Conservation (phyloP, 2,797 vertebrate species). For the Benthosema pterotum region DNA sequence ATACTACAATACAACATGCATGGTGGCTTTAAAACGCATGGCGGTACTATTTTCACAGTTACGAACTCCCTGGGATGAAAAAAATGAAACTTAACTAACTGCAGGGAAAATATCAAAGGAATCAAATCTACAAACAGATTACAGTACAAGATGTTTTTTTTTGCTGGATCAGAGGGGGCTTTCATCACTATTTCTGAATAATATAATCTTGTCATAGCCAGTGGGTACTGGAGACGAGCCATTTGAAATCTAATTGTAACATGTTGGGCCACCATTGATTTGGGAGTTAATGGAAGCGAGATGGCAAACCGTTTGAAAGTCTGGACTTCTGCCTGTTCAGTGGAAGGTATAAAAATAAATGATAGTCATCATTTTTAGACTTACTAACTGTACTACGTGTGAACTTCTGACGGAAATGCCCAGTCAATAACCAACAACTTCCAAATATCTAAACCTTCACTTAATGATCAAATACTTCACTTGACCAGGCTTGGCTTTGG, state of each 20-base stretch:
- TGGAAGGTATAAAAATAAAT: too few relatives aligned
- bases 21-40: slow-evolving; percentile 3
- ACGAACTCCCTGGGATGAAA: slow-evolving; percentile 29
- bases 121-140: slow-evolving; percentile 68
- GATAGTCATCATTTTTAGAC: too few relatives aligned
- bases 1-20: slow-evolving; percentile 15
- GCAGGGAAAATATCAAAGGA: slow-evolving; percentile 65
- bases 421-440: too few relatives aligned
- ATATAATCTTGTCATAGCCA: slow-evolving; percentile 59
- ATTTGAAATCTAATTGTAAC: slow-evolving; percentile 56
- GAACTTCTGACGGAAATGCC: too few relatives aligned
- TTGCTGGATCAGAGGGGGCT: slow-evolving; percentile 64
- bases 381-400: too few relatives aligned
- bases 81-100: slow-evolving; percentile 28
- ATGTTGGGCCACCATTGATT: slow-evolving; percentile 41
- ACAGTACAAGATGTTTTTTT: slow-evolving; percentile 60
- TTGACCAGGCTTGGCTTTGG: too few relatives aligned
- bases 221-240: slow-evolving; percentile 53
- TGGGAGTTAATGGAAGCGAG: slow-evolving; percentile 22
- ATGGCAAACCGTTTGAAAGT: slow-evolving; percentile 4
- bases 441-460: too few relatives aligned
- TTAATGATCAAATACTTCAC: too few relatives aligned
- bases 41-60: slow-evolving; percentile 3
- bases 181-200: slow-evolving; percentile 72
- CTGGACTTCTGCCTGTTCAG: too few relatives aligned